These are phyloP conservation scores for Heliangelus exortis DNA, from an alignment of 2,797 vertebrate genomes.

Conservation along the genomic window DNA sequence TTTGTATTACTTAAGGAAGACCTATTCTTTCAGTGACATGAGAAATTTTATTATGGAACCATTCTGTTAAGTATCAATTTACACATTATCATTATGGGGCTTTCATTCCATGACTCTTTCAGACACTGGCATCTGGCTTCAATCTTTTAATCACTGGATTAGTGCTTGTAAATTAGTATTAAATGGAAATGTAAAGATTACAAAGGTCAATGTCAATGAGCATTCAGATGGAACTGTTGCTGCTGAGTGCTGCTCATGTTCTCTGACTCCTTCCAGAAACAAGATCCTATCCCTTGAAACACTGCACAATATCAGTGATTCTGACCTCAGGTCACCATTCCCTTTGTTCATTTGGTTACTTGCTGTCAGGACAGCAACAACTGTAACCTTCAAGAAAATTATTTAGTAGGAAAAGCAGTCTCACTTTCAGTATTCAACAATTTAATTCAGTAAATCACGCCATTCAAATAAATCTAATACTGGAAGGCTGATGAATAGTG, in stretches of 20 bases:
- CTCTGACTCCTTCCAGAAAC: background rate
- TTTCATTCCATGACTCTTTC: background rate
- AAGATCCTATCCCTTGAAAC: background rate
- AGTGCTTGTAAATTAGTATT: conserved; percentile 37
- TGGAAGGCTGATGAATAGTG: background rate
- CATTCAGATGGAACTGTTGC: background rate
- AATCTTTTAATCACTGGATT: conserved; percentile 50
- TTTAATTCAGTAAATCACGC: background rate
- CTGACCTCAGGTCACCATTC: background rate
- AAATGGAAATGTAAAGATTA: conserved; percentile 68
- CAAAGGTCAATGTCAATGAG: conserved; percentile 38
- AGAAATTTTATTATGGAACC: background rate
- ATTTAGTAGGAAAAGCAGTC: background rate
- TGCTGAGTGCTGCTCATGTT: background rate
- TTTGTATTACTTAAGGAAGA: background rate
- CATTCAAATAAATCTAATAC: background rate
- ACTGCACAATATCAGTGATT: background rate
- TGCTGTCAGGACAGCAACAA: background rate
- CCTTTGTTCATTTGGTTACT: background rate
- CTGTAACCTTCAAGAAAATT: background rate
- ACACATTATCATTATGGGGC: background rate
- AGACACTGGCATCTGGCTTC: conserved; percentile 26
- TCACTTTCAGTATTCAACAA: background rate
- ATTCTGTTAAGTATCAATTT: background rate
- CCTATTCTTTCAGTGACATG: background rate